These are phyloP conservation scores for Escarpia spicata DNA, from an alignment of 2,888 invertebrate species.

Conservation along the genomic window DNA sequence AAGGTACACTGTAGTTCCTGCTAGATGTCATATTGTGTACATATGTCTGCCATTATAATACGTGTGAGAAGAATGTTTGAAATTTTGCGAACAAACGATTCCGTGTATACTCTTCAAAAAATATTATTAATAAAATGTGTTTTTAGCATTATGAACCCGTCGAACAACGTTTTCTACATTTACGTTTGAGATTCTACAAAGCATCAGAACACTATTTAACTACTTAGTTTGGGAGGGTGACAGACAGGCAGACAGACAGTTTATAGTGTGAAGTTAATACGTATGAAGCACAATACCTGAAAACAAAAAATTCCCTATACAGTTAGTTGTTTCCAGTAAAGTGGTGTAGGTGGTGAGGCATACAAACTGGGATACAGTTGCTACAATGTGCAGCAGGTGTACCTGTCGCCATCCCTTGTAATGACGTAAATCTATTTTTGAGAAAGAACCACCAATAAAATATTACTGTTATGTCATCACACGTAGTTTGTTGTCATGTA, in stretches of 20 bases:
- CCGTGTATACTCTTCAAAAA: not conserved
- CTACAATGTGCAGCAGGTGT: not conserved
- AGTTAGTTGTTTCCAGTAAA: not conserved
- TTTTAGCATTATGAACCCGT: not conserved
- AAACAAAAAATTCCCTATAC: not conserved
- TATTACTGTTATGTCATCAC: not conserved
- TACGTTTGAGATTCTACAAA: not conserved
- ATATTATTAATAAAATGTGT: not conserved
- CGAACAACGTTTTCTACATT: not conserved
- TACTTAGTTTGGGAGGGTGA: not conserved
- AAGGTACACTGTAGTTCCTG: not conserved
- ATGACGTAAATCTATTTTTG: slow-evolving; percentile 7
- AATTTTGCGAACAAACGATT: not conserved
- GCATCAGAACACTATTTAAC: not conserved
- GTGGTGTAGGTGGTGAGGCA: not conserved
- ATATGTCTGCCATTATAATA: not conserved
- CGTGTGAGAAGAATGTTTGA: not conserved
- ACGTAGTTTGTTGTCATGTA: not conserved
- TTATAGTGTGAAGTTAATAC: not conserved
- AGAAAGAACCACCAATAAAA: slow-evolving; percentile 19
- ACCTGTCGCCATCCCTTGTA: not conserved
- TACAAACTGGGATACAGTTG: not conserved
- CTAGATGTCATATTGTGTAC: not conserved
- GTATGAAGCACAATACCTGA: not conserved
- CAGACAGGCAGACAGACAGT: no score